Base-by-base conservation (phyloP, 2,797 vertebrate genomes). In the Sebastes glaucus region DNA sequence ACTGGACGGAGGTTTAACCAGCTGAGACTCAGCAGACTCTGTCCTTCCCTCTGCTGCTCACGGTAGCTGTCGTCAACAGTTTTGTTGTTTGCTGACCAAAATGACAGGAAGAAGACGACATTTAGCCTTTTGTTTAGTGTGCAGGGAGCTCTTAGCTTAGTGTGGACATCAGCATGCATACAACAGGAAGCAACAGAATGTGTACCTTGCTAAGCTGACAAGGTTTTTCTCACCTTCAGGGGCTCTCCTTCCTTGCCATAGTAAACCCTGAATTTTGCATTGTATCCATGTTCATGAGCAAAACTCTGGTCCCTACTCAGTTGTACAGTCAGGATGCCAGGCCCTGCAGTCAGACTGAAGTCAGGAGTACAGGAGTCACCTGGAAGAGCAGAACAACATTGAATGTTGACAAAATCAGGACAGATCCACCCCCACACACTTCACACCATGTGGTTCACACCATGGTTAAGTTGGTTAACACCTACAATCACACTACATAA, bases 331-430 rank as follows among this genome's bases (percentile, higher is more conserved):
- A 92, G 79, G 7, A 16, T 57, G 2, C 75, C 35, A 0, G 68
- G 9, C 6, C 20, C 35, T 1, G 73, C 33, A 2, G 9, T 27
- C 49, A 93, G 65, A 2, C 2, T 61, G 13, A 89, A 64, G 5
- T 35, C 60, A 18, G 92, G 89, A 27, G 57, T 84, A 6, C 89
- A 90, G 28, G 66, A 7, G 7, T 28, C 30, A 53, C 66, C 88
- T 92, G 71, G 8, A 32, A n/a, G 52, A 33, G 59, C 0, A 53
- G 22, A 28, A 6, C 28, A 73, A 32, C 3, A 27, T 2, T 28
- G 20, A 62, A 13, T 35, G 57, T 27, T 46, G 11, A 22, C 16
- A 22, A n/a, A 56, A 35, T 49, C n/a, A 28, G 23, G 20, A 28
- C 3, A 13, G 13, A 49, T 7, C 42, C 16, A 42, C 28, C 27